Base-by-base conservation (phyloP, 2,888 invertebrate genomes). In the Miltochrista miniata region DNA sequence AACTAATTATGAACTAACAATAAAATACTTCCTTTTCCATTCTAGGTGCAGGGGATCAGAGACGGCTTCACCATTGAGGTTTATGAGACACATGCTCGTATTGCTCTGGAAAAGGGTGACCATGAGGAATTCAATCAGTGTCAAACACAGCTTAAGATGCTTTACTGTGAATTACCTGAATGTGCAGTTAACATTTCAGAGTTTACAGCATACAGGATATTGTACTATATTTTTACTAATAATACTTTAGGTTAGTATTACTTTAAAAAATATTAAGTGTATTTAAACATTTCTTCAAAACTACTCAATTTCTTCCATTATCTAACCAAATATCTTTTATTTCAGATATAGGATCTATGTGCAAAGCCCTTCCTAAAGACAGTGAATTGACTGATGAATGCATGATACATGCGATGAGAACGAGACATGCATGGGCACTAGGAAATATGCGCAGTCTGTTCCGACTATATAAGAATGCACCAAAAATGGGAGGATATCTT, bases 111-210 rank as follows among this genome's bases (percentile, higher is more conserved):
- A 85, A 98, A 97, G 90, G 98, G 98, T 46, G 99, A 99, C 81
- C 98, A 98, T 83, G 99, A 98, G 80, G 99, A 99, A 84, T 99
- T 99, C 82, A 99, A 99, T 93, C 99, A 99, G 86, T 99, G 99
- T 82, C 99, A 99, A 90, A 98, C 98, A 11, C 99, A 99, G 90
- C 93, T 99, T 47, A 97, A 97, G 92, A 96, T 97, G 94, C 93
- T 99, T 31, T 99, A 99, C 83, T 89, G 94, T 60, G 97, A 97
- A 84, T 87, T 96, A 55, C 95, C 95, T 31, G 93, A 94, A 18
- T 72, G 83, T 52, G 93, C 93, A 55, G 92, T 91, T 43, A 97
- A 98, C 92, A 93, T 94, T 58, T 93, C 96, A 60, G 99, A 99
- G 89, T 99, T 99, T 87, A 96, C 96, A 45, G 98, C 98, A 45